A percentile compares a stretch with the other conserved stretches of the same genome.
These are phyloP conservation scores for Platygyra sinensis DNA, from an alignment of 64 coral and sea anemone species.

Conservation along the genomic window DNA sequence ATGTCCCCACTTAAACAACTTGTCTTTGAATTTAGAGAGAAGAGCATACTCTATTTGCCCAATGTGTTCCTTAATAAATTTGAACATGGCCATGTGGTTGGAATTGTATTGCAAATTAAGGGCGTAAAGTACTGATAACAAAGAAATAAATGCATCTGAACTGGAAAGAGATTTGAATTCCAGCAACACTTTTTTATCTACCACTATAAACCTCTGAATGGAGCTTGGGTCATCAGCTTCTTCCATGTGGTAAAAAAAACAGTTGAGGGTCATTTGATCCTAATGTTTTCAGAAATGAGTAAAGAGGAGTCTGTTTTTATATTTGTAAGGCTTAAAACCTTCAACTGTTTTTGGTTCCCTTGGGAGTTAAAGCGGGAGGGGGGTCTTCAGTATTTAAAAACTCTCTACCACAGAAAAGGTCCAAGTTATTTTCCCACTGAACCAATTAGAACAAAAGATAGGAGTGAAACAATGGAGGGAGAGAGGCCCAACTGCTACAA, in stretches of 20 bases:
- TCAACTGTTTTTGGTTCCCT: too few relatives aligned
- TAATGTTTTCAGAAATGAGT: neutral
- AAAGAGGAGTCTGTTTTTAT: neutral
- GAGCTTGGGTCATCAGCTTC: constrained; percentile 3
- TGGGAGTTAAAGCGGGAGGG: too few relatives aligned
- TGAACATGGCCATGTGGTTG: constrained; percentile 11
- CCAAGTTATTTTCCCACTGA: too few relatives aligned
- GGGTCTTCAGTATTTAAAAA: too few relatives aligned
- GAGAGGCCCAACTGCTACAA: too few relatives aligned
- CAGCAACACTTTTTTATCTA: constrained; percentile 18
- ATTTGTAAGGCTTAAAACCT: too few relatives aligned
- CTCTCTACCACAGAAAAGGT: too few relatives aligned
- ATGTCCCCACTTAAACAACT: neutral
- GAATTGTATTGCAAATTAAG: too few relatives aligned
- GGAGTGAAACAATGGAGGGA: too few relatives aligned
- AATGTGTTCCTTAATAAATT: constrained; percentile 21
- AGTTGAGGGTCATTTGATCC: constrained; percentile 2
- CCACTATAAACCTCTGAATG: constrained; percentile 13
- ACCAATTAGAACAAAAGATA: too few relatives aligned
- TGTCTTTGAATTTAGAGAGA: too few relatives aligned
- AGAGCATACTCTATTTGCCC: constrained; percentile 2
- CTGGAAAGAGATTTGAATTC: neutral
- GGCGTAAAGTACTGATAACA: neutral
- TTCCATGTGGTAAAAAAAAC: neutral
- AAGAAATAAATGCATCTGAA: neutral